A percentile compares a stretch with the other conserved stretches of the same genome.
Conservation (phyloP, 2,113 vertebrate species). For the Oreochromis aureus region DNA sequence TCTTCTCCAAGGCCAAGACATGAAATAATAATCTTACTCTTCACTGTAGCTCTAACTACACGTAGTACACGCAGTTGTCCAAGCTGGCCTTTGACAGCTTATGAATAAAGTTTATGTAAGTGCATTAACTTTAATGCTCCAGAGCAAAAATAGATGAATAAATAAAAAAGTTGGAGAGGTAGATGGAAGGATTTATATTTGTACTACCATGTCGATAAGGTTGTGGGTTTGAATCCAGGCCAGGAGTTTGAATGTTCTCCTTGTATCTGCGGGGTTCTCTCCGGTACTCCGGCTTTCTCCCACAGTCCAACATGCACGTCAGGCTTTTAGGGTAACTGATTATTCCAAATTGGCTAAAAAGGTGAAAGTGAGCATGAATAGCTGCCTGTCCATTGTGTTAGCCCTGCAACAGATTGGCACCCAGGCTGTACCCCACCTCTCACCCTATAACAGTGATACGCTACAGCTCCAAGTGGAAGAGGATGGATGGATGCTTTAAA, state of each 20-base stretch:
- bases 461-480: neutral
- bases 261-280: neutral
- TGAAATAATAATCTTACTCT: conserved; percentile 5
- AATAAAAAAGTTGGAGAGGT: neutral
- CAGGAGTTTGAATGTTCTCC: neutral
- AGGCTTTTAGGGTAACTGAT: neutral
- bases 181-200: neutral
- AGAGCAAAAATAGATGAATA: neutral
- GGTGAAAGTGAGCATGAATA: neutral
- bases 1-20: neutral
- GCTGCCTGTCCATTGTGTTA: neutral
- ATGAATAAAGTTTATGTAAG: neutral
- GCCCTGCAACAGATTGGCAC: neutral
- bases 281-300: neutral
- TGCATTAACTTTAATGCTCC: neutral
- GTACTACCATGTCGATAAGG: neutral
- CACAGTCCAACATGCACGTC: neutral
- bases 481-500: neutral
- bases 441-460: neutral
- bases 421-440: neutral
- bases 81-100: neutral
- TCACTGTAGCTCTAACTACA: neutral
- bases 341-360: neutral
- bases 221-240: neutral
- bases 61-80: neutral